A percentile compares a stretch with the other conserved stretches of the same genome.
phyloP scores from a whole-genome alignment of 2,888 invertebrate species.

The Meteorus colon region DNA sequence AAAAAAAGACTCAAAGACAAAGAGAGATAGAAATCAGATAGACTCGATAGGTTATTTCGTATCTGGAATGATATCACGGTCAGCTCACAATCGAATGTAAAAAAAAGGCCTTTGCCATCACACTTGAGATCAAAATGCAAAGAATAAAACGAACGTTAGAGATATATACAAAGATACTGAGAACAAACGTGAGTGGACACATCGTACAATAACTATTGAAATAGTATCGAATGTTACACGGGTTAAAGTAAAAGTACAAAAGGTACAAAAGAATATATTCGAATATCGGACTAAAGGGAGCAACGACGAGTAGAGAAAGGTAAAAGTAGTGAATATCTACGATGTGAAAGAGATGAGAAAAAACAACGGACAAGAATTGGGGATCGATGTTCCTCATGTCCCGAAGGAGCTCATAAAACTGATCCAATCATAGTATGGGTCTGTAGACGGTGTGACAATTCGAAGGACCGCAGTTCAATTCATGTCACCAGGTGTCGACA shows the following conservation, averaged over 20 bases:
- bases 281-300: conserved; percentile 15
- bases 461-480: conserved; percentile 42
- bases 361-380: conserved; percentile 39
- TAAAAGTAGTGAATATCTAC: neutral
- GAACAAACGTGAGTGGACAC: conserved; percentile 10
- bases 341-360: conserved; percentile 36
- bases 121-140: conserved; percentile 26
- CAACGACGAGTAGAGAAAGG: neutral
- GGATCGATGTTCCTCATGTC: conserved; percentile 73
- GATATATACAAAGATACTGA: neutral
- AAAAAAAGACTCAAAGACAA: conserved; percentile 3
- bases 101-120: conserved; percentile 23
- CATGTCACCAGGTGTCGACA: conserved; percentile 38
- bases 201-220: conserved; percentile 41
- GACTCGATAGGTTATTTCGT: conserved; percentile 27
- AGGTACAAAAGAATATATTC: conserved; percentile 27
- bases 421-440: conserved; percentile 74
- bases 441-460: conserved; percentile 46
- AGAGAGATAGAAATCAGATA: conserved; percentile 21
- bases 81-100: conserved; percentile 1
- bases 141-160: neutral
- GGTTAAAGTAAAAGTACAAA: neutral
- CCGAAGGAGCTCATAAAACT: conserved; percentile 75
- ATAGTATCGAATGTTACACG: conserved; percentile 36
- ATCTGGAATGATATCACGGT: conserved; percentile 25